Evolutionary conservation across 1,140 invertebrate species (phyloP).

Genomic region (Heliconius nattereri): DNA sequence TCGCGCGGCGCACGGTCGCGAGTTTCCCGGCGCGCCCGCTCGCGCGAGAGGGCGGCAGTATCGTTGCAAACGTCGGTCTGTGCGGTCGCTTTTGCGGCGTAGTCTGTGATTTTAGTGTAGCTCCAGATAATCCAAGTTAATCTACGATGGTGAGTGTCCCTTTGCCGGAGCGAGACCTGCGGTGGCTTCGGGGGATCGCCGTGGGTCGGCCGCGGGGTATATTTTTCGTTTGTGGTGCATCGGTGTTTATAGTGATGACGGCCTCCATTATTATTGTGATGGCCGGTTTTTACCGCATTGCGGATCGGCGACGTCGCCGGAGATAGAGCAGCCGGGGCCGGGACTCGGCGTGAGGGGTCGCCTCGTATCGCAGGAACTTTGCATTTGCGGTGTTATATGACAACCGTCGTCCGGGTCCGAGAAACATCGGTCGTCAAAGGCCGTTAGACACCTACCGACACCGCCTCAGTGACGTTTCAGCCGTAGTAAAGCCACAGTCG

Average conservation of each 20-base stretch:
- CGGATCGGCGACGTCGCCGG: slow-evolving; percentile 61
- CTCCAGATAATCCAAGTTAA: slow-evolving; percentile 82
- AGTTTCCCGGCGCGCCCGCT: slow-evolving; percentile 76
- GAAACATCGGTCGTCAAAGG: slow-evolving; percentile 73
- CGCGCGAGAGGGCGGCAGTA: slow-evolving; percentile 82
- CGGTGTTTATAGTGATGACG: slow-evolving; percentile 81
- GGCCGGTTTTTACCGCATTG: slow-evolving; percentile 81
- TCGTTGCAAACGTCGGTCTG: slow-evolving; percentile 80
- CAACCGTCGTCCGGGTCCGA: slow-evolving; percentile 53
- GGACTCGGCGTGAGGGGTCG: slow-evolving; percentile 10
- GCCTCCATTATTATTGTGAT: slow-evolving; percentile 81
- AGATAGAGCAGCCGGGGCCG: slow-evolving; percentile 40
- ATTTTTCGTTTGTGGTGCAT: slow-evolving; percentile 75
- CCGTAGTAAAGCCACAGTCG: neutral
- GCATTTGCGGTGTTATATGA: neutral
- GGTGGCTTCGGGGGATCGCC: slow-evolving; percentile 62
- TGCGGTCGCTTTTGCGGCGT: slow-evolving; percentile 80
- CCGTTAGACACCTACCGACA: slow-evolving; percentile 61
- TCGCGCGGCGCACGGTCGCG: slow-evolving; percentile 70
- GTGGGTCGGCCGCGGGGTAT: slow-evolving; percentile 53
- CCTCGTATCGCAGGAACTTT: neutral
- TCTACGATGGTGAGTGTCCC: slow-evolving; percentile 83
- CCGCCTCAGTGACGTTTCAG: slow-evolving; percentile 69
- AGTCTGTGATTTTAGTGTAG: slow-evolving; percentile 82
- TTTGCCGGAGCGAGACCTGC: slow-evolving; percentile 68